Conservation (phyloP, 2,888 invertebrate species). For the Agrotis puta region DNA sequence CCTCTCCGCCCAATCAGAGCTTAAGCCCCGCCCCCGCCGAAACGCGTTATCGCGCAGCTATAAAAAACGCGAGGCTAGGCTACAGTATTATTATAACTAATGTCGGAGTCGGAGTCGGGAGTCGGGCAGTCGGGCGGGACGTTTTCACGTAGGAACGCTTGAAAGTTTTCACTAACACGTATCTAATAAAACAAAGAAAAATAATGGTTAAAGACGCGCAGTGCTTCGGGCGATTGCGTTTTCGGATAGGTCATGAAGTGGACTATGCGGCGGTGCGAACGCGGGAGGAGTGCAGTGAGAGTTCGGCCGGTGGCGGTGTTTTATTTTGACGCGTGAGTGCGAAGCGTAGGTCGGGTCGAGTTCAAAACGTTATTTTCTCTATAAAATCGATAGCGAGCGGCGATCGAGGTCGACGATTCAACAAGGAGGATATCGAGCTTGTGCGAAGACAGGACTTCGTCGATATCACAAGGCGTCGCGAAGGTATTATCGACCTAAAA, state of each 20-base stretch:
- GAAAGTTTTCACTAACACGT: constrained; percentile 1
- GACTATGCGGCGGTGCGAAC: too few species aligned
- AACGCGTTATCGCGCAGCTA: background rate
- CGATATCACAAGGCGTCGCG: too few species aligned
- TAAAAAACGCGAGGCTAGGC: background rate
- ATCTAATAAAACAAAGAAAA: background rate
- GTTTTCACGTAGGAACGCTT: constrained; percentile 6
- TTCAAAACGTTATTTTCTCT: too few species aligned
- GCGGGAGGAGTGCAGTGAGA: background rate
- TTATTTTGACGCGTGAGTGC: too few species aligned
- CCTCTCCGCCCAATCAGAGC: too few species aligned
- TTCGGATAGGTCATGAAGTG: constrained; percentile 2
- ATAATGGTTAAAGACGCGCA: background rate
- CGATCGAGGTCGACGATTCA: too few species aligned
- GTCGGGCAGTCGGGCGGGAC: constrained; percentile 65
- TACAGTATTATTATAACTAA: constrained; percentile 47
- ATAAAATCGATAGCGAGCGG: too few species aligned
- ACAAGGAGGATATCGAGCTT: too few species aligned
- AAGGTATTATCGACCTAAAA: too few species aligned
- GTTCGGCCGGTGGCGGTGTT: too few species aligned
- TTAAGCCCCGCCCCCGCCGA: background rate
- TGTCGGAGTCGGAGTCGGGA: constrained; percentile 71
- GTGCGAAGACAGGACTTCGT: too few species aligned
- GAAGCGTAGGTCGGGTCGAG: too few species aligned
- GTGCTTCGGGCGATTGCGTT: background rate